Conservation (phyloP, 1,140 invertebrate species). For the Megalonaias nervosa region DNA sequence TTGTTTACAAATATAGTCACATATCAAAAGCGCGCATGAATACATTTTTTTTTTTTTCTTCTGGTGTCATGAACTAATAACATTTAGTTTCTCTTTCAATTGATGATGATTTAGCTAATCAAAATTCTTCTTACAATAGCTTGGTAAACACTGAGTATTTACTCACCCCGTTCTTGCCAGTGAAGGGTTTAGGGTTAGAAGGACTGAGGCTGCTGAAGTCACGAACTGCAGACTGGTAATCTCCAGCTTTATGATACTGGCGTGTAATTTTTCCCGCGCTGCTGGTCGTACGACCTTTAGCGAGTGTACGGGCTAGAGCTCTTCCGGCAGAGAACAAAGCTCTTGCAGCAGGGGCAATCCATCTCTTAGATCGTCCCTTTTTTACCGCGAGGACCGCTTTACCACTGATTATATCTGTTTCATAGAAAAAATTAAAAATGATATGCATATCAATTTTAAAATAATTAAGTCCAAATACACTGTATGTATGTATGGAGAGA, state of each 20-base stretch:
- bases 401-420: neutral
- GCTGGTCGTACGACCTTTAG: neutral
- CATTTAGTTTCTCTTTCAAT: no score
- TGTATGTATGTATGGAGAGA: no score
- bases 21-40: no score
- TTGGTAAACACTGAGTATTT: no score
- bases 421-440: neutral
- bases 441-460: no score
- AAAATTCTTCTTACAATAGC: no score
- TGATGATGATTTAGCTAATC: no score
- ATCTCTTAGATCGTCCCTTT: neutral
- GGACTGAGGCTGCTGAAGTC: slow-evolving; percentile 1
- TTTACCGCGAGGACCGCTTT: neutral
- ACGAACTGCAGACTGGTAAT: slow-evolving; percentile 1
- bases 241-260: neutral
- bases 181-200: neutral
- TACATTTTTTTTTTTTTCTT: no score
- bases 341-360: neutral
- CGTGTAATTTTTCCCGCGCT: slow-evolving; percentile 10
- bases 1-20: no score
- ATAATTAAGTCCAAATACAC: no score
- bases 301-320: neutral
- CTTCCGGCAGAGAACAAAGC: slow-evolving; percentile 1
- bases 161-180: neutral
- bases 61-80: no score